Evolutionary conservation across 2,888 invertebrate species (phyloP).

Genomic region (Mythimna pallens): DNA sequence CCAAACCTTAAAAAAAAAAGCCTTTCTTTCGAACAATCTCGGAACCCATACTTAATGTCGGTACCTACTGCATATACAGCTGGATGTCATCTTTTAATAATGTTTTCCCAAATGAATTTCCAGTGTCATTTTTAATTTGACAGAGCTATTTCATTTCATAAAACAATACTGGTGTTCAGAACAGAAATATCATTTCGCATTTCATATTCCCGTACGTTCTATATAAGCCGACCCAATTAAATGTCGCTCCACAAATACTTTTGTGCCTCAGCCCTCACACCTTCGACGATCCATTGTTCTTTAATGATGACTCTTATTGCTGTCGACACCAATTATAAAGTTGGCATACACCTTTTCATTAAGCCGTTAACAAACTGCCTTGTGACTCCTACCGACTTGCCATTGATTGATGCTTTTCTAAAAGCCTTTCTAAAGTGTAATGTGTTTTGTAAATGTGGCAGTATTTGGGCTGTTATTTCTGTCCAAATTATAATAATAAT

Average conservation of each 20-base stretch:
- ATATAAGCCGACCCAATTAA: slow-evolving; percentile 41
- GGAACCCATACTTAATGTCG: too few species aligned
- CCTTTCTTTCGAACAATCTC: too few species aligned
- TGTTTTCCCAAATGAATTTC: not conserved
- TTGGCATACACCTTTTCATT: slow-evolving; percentile 65
- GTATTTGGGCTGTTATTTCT: not conserved
- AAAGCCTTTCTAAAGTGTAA: slow-evolving; percentile 42
- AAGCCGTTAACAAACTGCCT: slow-evolving; percentile 67
- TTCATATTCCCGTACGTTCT: slow-evolving; percentile 7
- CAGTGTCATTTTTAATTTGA: not conserved
- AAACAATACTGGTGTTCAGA: not conserved
- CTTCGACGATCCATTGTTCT: slow-evolving; percentile 56
- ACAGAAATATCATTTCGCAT: slow-evolving; percentile 20
- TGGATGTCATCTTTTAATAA: too few species aligned
- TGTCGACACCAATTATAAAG: slow-evolving; percentile 78
- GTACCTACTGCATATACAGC: too few species aligned
- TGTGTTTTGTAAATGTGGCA: slow-evolving; percentile 23
- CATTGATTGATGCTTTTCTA: slow-evolving; percentile 65
- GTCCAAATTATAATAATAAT: not conserved
- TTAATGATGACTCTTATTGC: slow-evolving; percentile 63
- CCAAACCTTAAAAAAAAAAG: too few species aligned
- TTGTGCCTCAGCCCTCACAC: slow-evolving; percentile 45
- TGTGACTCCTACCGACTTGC: slow-evolving; percentile 41
- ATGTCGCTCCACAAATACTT: slow-evolving; percentile 42
- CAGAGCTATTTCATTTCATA: not conserved